Evolutionary conservation across 2,888 invertebrate genomes (phyloP), one percentile per base, ranked within the genome.

Genomic region (Drosophila paramelanica): DNA sequence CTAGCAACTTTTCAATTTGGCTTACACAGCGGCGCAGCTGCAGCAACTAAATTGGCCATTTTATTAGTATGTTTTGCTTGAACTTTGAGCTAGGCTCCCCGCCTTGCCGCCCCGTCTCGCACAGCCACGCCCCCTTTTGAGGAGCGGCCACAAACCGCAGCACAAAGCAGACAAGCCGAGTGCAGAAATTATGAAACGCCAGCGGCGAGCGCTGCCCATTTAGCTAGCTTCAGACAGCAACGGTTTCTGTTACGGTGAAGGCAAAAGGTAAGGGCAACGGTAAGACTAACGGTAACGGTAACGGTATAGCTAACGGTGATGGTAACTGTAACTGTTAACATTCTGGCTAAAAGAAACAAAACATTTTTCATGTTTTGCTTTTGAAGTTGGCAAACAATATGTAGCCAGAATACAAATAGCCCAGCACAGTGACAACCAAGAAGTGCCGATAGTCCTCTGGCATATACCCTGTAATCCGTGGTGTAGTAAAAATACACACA

Each of bases 1-100:
- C 47, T 67, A 72, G 60, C 61, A 69, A 84, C 73, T 77, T 77
- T 75, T 65, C 53, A 71, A 79, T 67, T 71, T 67, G 47, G 82
- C 88, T 72, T 67, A 73, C 51, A 56, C 14, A 49, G 56, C 53
- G 56, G 33, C 62, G 53, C 82, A 88, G 82, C 79, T 85, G 86
- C 82, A 82, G 38, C 62, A 46, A 43, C 66, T 57, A 88, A 88
- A 83, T 86, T 82, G 80, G 86, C 68, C 75, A 75, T 84, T 81
- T 82, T 77, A 76, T 74, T 74, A 70, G 74, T 66, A 62, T 66
- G 75, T 60, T 73, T 78, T 65, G 47, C 60, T 67, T 43, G 42
- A 62, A 73, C 46, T 58, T 75, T 51, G 25, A 41, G 47, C 23
- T 8, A 20, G 10, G 11, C 10, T 17, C 23, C 20, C 11, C 14